Percentiles rank a stretch among this genome's conserved stretches.
Conservation (phyloP, 2,888 invertebrate genomes). For the Drosophila stalkeri region DNA sequence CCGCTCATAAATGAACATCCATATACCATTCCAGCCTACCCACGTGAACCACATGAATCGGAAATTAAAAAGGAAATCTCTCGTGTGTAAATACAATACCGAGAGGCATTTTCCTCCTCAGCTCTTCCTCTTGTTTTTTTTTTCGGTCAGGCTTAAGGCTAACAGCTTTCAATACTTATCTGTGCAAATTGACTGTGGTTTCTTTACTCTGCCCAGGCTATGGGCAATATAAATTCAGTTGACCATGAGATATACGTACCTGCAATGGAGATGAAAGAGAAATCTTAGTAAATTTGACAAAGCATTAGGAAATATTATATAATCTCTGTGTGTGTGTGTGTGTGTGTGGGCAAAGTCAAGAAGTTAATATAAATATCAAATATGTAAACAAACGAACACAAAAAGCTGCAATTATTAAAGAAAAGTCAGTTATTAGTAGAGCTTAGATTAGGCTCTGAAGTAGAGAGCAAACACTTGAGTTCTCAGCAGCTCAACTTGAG, state of each 20-base stretch:
- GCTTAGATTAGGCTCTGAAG: background rate
- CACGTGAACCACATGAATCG: constrained; percentile 50
- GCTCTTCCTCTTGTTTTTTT: background rate
- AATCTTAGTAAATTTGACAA: constrained; percentile 1
- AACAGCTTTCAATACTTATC: constrained; percentile 61
- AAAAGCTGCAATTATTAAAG: background rate
- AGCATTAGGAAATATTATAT: background rate
- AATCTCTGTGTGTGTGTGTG: background rate
- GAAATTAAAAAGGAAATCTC: constrained; percentile 68
- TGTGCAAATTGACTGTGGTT: constrained; percentile 34
- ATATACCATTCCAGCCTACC: no score
- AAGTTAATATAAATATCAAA: background rate
- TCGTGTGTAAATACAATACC: constrained; percentile 47
- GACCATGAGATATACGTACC: constrained; percentile 54
- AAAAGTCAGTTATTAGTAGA: background rate
- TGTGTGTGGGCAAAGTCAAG: background rate
- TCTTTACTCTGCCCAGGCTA: background rate
- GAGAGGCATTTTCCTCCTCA: background rate
- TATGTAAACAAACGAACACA: background rate
- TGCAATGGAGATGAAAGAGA: constrained; percentile 44
- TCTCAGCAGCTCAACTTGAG: no score
- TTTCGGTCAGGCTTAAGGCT: constrained; percentile 31
- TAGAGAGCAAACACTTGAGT: no score
- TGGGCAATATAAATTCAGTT: constrained; percentile 4
- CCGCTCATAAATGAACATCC: constrained; percentile 47